Base-by-base conservation (phyloP, 2,888 invertebrate genomes). In the Calliphora vomitoria region DNA sequence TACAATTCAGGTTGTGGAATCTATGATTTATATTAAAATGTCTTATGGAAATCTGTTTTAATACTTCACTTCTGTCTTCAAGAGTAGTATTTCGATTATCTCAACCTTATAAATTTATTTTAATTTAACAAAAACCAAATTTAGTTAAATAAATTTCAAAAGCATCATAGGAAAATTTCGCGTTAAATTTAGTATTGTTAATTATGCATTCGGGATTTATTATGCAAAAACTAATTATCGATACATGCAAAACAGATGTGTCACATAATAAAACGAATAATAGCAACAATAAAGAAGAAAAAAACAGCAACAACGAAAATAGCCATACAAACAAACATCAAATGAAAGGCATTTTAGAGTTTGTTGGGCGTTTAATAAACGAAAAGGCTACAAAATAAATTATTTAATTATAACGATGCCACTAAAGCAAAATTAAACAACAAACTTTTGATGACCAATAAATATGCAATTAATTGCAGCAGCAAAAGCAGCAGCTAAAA, bases 181-280 rank as follows among this genome's bases (percentile, higher is more conserved):
- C 18, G 35, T 81, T 41, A 50, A 41, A 81, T 72, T 62, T 76
- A 76, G 18, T 44, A 76, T 31, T 15, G 25, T 71, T 50, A 74
- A 79, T 82, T 86, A 82, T 79, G 53, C 78, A 79, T 74, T 41
- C 53, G 55, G 58, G 78, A 80, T 86, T 86, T 80, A 80, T 80
- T 83, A 83, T 83, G 83, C 75, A 76, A 80, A 83, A 86, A 76
- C 83, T 80, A 80, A 86, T 86, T 86, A 86, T 83, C 83, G 83
- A 83, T 71, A 72, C 64, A 86, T 80, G 66, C 47, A 80, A 83
- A 80, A 68, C 79, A 83, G 69, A 75, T 75, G 83, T 50, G 50
- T 18, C 66, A 74, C 38, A 62, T 50, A 38, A 71, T 60, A 41
- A 50, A 79, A 60, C 15, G n/a, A 11, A 25, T n/a, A 78, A 31